Conservation (phyloP, 2,113 vertebrate genomes). For the Pantherophis guttatus region DNA sequence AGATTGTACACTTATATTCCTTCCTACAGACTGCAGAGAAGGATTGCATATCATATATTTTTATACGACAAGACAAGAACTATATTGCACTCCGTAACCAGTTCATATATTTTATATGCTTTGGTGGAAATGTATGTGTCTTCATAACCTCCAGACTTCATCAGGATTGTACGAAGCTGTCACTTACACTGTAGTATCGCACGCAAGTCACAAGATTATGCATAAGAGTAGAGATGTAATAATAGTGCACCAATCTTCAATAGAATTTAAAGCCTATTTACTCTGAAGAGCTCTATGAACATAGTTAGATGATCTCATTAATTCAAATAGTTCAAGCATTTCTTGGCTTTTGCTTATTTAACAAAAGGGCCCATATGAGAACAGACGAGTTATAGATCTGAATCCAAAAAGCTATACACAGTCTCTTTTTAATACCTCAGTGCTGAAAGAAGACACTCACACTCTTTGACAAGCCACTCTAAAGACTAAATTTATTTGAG, state of each 20-base stretch:
- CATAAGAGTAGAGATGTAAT: neutral
- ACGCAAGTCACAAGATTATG: neutral
- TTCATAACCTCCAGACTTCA: neutral
- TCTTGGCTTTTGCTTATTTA: neutral
- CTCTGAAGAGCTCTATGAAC: neutral
- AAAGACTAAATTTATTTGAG: neutral
- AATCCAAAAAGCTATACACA: neutral
- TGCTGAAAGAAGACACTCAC: neutral
- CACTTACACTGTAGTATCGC: neutral
- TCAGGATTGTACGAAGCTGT: neutral
- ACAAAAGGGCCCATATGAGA: neutral
- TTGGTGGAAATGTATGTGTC: neutral
- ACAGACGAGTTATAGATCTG: neutral
- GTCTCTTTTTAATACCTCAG: neutral
- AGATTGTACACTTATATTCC: neutral
- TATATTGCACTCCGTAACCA: neutral
- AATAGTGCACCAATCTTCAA: neutral
- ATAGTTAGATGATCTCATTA: too few species aligned
- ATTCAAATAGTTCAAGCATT: neutral
- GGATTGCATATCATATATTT: neutral
- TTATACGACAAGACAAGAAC: neutral
- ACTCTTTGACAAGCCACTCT: neutral
- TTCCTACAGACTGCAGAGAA: neutral
- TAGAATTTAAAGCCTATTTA: neutral
- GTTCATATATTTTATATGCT: neutral